Evolutionary conservation across 1,140 invertebrate species (phyloP).

Genomic region (Campoletis sonorensis): DNA sequence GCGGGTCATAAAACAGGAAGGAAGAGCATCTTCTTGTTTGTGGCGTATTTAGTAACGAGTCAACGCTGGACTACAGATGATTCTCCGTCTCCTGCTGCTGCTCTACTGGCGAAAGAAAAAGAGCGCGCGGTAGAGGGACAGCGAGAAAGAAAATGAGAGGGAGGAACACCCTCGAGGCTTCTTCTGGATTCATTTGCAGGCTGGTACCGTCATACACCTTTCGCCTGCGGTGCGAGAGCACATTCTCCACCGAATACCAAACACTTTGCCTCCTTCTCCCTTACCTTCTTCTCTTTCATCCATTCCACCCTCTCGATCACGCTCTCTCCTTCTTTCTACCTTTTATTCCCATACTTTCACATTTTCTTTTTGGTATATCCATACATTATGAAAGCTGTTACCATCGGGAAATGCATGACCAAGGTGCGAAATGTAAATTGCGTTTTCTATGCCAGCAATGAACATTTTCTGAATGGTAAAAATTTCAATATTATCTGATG

Average conservation of each 20-base stretch:
- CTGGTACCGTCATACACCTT: constrained; percentile 51
- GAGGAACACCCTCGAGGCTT: constrained; percentile 24
- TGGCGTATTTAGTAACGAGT: constrained; percentile 57
- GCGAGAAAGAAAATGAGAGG: constrained; percentile 19
- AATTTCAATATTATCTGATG: constrained; percentile 1
- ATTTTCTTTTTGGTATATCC: constrained; percentile 49
- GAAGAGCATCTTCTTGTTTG: constrained; percentile 52
- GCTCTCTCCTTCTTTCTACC: constrained; percentile 37
- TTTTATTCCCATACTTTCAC: constrained; percentile 39
- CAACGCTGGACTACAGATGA: constrained; percentile 55
- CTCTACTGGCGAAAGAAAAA: constrained; percentile 44
- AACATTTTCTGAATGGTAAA: constrained; percentile 3
- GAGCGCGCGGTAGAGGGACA: constrained; percentile 5
- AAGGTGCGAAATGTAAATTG: constrained; percentile 54
- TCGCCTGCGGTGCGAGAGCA: constrained; percentile 36
- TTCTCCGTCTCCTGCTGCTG: constrained; percentile 42
- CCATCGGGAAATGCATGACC: not conserved
- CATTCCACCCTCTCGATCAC: constrained; percentile 4
- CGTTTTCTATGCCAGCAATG: constrained; percentile 15
- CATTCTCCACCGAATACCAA: constrained; percentile 46
- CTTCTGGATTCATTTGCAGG: constrained; percentile 50
- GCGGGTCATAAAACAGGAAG: constrained; percentile 15
- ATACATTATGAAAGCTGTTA: constrained; percentile 12
- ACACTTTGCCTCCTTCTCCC: constrained; percentile 23
- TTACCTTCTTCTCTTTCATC: constrained; percentile 38